Evolutionary conservation across 2,797 vertebrate genomes (phyloP).

Genomic region (Mus caroli): DNA sequence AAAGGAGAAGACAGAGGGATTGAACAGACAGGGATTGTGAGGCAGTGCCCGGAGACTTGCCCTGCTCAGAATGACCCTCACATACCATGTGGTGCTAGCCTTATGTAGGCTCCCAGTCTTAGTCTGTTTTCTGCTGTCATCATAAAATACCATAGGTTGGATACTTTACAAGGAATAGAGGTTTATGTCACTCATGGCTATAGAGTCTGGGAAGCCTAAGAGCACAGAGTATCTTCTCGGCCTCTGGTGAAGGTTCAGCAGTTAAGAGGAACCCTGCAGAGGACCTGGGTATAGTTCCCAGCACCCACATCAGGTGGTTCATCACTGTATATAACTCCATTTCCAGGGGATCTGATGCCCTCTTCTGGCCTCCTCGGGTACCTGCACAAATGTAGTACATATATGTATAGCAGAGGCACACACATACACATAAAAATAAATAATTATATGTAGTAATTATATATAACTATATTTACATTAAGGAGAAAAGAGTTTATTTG

Average conservation of each 20-base stretch:
- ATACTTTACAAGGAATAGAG: not conserved
- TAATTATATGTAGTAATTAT: not conserved
- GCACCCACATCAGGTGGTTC: too few species aligned
- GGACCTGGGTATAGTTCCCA: not conserved
- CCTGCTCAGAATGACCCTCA: not conserved
- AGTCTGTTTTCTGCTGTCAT: not conserved
- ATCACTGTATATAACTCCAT: not conserved
- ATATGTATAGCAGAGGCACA: not conserved
- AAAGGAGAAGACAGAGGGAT: not conserved
- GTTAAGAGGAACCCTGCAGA: not conserved
- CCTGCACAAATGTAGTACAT: not conserved
- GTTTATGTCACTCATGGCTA: not conserved
- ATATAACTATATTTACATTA: not conserved
- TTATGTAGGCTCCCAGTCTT: not conserved
- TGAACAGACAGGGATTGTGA: not conserved
- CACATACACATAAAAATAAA: not conserved
- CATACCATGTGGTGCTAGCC: too few species aligned
- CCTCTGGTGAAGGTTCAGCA: not conserved
- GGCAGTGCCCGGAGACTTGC: not conserved
- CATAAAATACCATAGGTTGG: not conserved
- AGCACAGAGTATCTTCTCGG: not conserved
- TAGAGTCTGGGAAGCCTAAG: not conserved
- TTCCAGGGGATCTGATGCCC: not conserved
- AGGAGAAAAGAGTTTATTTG: not conserved
- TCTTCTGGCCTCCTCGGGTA: not conserved